phyloP scores from a whole-genome alignment of 2,113 vertebrate species.

The Otocyon megalotis region DNA sequence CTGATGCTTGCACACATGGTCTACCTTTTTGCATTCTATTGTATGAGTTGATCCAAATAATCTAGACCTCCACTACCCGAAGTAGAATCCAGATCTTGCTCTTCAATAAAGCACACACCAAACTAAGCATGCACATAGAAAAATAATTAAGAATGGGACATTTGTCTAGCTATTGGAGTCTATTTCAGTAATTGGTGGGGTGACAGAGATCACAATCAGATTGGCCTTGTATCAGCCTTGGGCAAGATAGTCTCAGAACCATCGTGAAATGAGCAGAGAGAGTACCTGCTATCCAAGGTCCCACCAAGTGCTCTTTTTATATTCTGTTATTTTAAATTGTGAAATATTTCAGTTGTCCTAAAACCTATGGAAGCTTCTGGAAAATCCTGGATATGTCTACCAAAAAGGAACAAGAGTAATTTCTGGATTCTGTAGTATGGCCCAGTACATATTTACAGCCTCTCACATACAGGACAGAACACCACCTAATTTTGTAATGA shows the following conservation, averaged over 20 bases:
- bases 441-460: fast-evolving
- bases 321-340: not conserved
- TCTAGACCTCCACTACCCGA: not conserved
- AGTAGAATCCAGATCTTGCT: not conserved
- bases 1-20: fast-evolving
- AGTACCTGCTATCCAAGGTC: fast-evolving
- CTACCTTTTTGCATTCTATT: too few species aligned
- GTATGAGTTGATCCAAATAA: not conserved
- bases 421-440: not conserved
- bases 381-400: not conserved
- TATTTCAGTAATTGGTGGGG: not conserved
- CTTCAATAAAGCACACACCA: not conserved
- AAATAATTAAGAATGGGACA: not conserved
- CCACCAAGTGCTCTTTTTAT: not conserved
- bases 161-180: not conserved
- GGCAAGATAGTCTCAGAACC: not conserved
- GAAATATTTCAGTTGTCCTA: not conserved
- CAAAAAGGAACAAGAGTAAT: not conserved
- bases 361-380: not conserved
- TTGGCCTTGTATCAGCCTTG: not conserved
- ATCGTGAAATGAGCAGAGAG: not conserved
- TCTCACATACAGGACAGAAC: fast-evolving
- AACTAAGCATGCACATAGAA: not conserved
- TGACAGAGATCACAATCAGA: not conserved
- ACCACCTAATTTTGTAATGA: not conserved